Evolutionary conservation across 2,888 invertebrate species (phyloP), one percentile per base, ranked within the genome.

Genomic region (Lasioglossum pauxillum): DNA sequence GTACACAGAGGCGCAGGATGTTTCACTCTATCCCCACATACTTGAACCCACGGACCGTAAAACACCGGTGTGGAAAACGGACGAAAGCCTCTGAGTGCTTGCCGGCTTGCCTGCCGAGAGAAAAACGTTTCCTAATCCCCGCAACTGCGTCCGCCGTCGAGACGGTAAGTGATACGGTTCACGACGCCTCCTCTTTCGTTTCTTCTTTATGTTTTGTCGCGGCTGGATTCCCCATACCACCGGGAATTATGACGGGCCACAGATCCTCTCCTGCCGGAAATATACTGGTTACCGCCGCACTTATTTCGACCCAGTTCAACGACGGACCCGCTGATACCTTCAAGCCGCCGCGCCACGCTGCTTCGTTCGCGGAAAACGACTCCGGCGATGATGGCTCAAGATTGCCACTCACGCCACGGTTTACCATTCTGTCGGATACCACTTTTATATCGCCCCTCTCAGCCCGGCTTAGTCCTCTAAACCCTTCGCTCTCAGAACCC

Each of bases 101-200:
- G 72, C 53, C 44, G 8, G 64, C 64, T 64, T 64, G 78, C 72
- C 78, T 73, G 77, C 53, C 78, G 75, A 75, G 84, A 84, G 88
- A 74, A 85, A 78, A 88, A 85, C 82, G 83, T 79, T 86, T 82
- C 83, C 88, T 88, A 88, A 88, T 88, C 84, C 86, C 38, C 81
- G 64, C 86, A 81, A 83, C 83, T 82, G 78, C 80, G 86, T 88
- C 84, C 87, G 83, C 81, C 82, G 85, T 83, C 78, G 75, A 79
- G 72, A 80, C 78, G 76, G 74, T 81, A 85, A 87, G 87, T 80
- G 88, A 85, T 87, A 83, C 77, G 76, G 81, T 87, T 85, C 77
- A 80, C 53, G 79, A 87, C 81, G 80, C 75, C 76, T 53, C 38
- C 44, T 31, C 57, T 38, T 67, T 27, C 41, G 14, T 12, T 44